These are phyloP conservation scores for Genyomyrus donnyi DNA, from an alignment of 2,113 vertebrate genomes.

Conservation along the genomic window DNA sequence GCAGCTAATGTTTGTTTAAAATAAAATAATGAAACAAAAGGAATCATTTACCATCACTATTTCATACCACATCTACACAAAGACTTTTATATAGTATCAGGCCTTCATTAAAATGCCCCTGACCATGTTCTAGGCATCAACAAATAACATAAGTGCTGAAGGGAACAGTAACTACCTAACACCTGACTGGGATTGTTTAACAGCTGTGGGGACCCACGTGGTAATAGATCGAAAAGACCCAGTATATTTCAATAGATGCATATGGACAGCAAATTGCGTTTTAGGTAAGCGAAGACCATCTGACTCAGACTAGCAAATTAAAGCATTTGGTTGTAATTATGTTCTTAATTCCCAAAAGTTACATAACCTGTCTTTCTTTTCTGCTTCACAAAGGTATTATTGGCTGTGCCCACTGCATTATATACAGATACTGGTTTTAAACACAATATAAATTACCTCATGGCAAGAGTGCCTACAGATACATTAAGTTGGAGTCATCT, in stretches of 20 bases:
- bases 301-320: background rate
- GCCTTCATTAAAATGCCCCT: background rate
- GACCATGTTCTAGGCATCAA: background rate
- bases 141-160: background rate
- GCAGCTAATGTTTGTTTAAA: background rate
- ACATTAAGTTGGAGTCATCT: background rate
- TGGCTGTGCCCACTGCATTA: background rate
- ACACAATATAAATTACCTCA: background rate
- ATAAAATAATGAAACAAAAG: background rate
- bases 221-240: background rate
- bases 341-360: background rate
- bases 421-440: background rate
- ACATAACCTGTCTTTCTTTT: background rate
- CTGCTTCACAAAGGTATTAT: background rate
- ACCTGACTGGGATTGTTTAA: background rate
- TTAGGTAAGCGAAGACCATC: background rate
- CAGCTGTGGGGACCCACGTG: background rate
- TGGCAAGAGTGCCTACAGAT: background rate
- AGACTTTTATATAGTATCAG: background rate
- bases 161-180: background rate
- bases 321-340: background rate
- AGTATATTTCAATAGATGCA: background rate
- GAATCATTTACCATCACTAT: background rate
- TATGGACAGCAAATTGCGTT: background rate
- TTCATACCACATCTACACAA: background rate